Evolutionary conservation across 2,888 invertebrate genomes (phyloP).

Genomic region (Drosophila recens): DNA sequence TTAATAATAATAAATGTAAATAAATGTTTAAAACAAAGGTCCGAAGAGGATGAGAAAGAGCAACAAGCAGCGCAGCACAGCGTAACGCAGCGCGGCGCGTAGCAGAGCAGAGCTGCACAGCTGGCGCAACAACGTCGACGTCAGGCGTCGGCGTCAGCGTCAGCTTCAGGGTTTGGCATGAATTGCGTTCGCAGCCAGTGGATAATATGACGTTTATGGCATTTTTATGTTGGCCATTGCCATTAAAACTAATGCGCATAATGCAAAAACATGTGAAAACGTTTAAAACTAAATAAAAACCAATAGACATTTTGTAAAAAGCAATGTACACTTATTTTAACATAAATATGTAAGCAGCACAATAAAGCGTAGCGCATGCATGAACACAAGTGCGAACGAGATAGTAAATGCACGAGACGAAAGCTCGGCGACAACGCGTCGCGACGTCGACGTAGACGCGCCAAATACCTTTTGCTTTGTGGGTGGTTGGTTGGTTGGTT

Average conservation of each 20-base stretch:
- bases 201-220: slow-evolving; percentile 48
- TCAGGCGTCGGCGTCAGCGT: background rate
- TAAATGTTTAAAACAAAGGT: background rate
- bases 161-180: background rate
- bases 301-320: slow-evolving; percentile 38
- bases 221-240: slow-evolving; percentile 57
- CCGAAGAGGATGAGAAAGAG: background rate
- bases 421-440: background rate
- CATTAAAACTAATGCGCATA: slow-evolving; percentile 61
- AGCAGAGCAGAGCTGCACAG: background rate
- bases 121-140: background rate
- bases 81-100: background rate
- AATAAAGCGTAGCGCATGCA: slow-evolving; percentile 9
- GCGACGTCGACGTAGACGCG: background rate
- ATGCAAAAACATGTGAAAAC: slow-evolving; percentile 63
- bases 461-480: slow-evolving; percentile 13
- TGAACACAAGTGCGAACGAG: background rate
- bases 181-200: slow-evolving; percentile 8
- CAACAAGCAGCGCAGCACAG: background rate
- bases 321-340: slow-evolving; percentile 7
- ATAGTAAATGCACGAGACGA: background rate
- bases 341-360: slow-evolving; percentile 8
- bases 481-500: slow-evolving; percentile 13
- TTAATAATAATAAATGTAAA: too few species aligned
- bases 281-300: slow-evolving; percentile 60